A percentile compares a stretch with the other conserved stretches of the same genome.
Evolutionary conservation across 2,113 vertebrate species (phyloP).

Genomic region (Morone saxatilis): DNA sequence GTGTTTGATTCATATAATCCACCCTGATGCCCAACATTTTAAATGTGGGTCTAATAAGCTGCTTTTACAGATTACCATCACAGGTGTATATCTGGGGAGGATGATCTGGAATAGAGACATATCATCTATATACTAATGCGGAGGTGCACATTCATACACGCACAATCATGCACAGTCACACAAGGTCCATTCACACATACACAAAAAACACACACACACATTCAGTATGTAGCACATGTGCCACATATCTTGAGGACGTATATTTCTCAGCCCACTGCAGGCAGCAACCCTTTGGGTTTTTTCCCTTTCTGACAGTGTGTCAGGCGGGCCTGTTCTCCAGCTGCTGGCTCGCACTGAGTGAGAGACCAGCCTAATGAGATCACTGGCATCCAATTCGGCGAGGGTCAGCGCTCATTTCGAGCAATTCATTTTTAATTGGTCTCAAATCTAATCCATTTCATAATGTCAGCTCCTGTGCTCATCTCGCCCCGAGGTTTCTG

Average conservation of each 20-base stretch:
- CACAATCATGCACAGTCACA: neutral
- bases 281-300: constrained; percentile 64
- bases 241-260: constrained; percentile 36
- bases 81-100: too few species aligned
- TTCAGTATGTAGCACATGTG: constrained; percentile 7
- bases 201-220: neutral
- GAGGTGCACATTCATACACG: neutral
- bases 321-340: constrained; percentile 70
- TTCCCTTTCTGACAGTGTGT: constrained; percentile 65
- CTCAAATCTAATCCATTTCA: constrained; percentile 84
- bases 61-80: too few species aligned
- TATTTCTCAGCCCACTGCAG: constrained; percentile 45
- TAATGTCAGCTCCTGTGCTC: constrained; percentile 78
- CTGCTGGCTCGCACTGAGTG: constrained; percentile 64
- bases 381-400: constrained; percentile 79
- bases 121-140: neutral
- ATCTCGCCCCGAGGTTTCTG: constrained; percentile 61
- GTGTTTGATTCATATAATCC: too few species aligned
- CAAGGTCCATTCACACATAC: neutral
- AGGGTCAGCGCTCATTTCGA: constrained; percentile 81
- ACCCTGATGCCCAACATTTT: too few species aligned
- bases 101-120: neutral
- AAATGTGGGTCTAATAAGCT: too few species aligned
- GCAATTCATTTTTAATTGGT: constrained; percentile 86
- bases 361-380: constrained; percentile 81